phyloP scores from a whole-genome alignment of 2,113 vertebrate genomes.

The Brachyhypopomus gauderio region DNA sequence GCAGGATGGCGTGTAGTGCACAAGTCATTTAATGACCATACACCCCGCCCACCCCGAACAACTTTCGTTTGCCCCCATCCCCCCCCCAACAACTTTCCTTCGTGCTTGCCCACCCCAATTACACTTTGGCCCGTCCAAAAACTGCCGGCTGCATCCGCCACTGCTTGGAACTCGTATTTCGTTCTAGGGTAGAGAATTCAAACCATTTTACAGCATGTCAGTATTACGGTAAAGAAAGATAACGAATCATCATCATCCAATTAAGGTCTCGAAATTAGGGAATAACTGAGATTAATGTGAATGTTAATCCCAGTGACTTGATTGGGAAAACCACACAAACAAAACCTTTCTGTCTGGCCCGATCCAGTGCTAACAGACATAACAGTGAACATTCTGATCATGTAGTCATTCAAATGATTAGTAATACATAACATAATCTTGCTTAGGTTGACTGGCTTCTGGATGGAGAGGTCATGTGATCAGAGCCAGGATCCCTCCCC shows the following conservation, averaged over 20 bases:
- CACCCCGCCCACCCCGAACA: too few relatives aligned
- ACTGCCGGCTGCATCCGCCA: too few relatives aligned
- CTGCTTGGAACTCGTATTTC: too few relatives aligned
- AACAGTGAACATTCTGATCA: background rate
- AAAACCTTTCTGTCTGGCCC: background rate
- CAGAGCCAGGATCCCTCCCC: background rate
- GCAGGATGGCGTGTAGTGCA: too few relatives aligned
- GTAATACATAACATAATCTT: background rate
- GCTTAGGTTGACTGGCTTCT: background rate
- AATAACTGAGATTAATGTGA: background rate
- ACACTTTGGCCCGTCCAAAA: too few relatives aligned
- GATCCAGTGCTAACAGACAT: background rate
- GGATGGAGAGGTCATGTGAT: background rate
- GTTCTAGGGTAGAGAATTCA: too few relatives aligned
- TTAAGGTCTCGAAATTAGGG: background rate
- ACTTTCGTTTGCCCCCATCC: too few relatives aligned
- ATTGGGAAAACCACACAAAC: background rate
- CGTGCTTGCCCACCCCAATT: too few relatives aligned
- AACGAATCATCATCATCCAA: background rate
- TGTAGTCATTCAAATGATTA: background rate
- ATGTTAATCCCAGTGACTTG: background rate
- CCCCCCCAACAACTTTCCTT: too few relatives aligned
- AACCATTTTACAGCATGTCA: background rate
- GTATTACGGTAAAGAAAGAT: background rate
- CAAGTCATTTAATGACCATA: too few relatives aligned